Conservation (phyloP, 2,888 invertebrate genomes). For the Deilephila elpenor region DNA sequence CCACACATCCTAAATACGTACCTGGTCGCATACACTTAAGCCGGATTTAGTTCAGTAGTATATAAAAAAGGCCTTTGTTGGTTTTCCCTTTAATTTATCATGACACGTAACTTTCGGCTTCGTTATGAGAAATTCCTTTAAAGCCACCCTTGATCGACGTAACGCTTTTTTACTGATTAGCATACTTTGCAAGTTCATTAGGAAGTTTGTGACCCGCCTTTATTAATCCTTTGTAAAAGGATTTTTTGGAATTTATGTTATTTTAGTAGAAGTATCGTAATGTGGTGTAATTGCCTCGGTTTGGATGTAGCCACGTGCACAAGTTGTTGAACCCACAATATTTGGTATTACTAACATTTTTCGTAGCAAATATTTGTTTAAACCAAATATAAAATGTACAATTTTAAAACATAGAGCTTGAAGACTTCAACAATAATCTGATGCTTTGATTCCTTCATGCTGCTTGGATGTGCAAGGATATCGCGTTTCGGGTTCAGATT, state of each 20-base stretch:
- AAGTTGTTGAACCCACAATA: no score
- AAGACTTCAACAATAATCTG: no score
- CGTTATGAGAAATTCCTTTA: slow-evolving; percentile 13
- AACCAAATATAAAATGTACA: no score
- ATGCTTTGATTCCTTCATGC: no score
- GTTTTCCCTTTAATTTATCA: slow-evolving; percentile 30
- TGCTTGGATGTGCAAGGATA: no score
- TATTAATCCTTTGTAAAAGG: background rate
- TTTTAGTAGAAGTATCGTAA: background rate
- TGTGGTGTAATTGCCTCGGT: background rate
- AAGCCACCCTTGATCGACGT: background rate
- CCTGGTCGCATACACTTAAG: slow-evolving; percentile 22
- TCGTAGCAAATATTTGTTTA: no score
- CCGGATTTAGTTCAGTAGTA: slow-evolving; percentile 30
- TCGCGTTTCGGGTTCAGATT: no score
- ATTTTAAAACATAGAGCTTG: no score
- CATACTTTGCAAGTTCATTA: slow-evolving; percentile 23
- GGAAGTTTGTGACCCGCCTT: background rate
- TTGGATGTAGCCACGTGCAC: no score
- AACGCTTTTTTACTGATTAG: slow-evolving; percentile 18
- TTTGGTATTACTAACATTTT: no score
- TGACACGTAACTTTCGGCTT: slow-evolving; percentile 28
- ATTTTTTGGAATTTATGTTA: background rate
- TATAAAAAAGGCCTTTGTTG: slow-evolving; percentile 26
- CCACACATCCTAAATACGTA: background rate